Evolutionary conservation across 2,797 vertebrate species (phyloP).

Genomic region (Glyptemys insculpta): DNA sequence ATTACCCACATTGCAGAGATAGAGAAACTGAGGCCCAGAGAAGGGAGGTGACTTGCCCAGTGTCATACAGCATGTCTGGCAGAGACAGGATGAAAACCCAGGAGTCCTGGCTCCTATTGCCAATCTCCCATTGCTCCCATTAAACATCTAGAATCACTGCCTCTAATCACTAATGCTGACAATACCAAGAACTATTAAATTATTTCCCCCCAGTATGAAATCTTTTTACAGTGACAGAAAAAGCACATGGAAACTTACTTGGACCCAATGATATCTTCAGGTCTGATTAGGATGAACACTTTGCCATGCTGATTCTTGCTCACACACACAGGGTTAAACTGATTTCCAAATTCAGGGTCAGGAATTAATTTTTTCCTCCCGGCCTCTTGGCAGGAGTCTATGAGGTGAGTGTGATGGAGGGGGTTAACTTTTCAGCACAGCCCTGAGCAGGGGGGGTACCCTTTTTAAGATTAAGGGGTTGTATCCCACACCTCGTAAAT

Average conservation of each 20-base stretch:
- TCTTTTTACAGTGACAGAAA: background rate
- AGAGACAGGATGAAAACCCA: constrained; percentile 49
- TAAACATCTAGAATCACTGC: constrained; percentile 41
- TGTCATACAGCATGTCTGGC: constrained; percentile 33
- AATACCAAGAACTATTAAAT: constrained; percentile 16
- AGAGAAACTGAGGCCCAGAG: background rate
- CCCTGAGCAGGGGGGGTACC: background rate
- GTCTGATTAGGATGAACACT: background rate
- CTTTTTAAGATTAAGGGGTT: background rate
- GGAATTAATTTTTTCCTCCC: background rate
- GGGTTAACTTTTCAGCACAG: background rate
- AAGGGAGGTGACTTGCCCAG: constrained; percentile 24
- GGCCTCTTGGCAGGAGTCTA: background rate
- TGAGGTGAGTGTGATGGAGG: background rate
- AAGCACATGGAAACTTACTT: background rate
- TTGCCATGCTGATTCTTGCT: background rate
- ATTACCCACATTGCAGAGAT: background rate
- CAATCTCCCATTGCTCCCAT: background rate
- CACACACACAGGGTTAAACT: background rate
- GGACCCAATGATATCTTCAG: background rate
- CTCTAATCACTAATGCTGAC: constrained; percentile 16
- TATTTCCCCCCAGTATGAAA: background rate
- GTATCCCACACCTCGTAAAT: background rate
- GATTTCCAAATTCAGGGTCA: background rate
- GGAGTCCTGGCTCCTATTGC: background rate